Conservation (phyloP, 1,140 invertebrate genomes). For the Caenorhabditis remanei region DNA sequence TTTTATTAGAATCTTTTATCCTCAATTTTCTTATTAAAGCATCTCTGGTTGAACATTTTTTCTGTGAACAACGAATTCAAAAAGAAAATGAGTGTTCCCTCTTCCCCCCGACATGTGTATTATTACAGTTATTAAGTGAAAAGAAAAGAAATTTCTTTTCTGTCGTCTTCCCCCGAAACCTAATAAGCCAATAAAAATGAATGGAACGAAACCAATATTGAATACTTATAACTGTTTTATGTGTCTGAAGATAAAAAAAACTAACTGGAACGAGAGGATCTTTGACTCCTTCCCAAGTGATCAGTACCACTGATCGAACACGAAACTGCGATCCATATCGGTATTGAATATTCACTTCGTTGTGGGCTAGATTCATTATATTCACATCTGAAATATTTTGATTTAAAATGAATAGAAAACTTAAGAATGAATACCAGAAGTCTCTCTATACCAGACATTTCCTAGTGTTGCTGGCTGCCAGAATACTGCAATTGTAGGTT, state of each 20-base stretch:
- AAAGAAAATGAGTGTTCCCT: neutral
- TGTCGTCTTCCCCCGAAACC: conserved; percentile 2
- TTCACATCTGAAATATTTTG: conserved; percentile 60
- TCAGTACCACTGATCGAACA: conserved; percentile 58
- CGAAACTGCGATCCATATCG: conserved; percentile 63
- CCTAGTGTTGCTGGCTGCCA: conserved; percentile 57
- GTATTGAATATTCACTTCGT: conserved; percentile 68
- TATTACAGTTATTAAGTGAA: conserved; percentile 32
- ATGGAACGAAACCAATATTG: neutral
- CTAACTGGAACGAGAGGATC: neutral
- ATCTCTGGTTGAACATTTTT: too few species aligned
- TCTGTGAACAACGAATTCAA: too few species aligned
- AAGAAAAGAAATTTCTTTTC: conserved; percentile 44
- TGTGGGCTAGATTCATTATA: conserved; percentile 66
- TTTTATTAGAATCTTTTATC: too few species aligned
- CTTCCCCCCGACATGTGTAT: neutral
- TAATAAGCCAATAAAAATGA: conserved; percentile 18
- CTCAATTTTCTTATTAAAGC: too few species aligned
- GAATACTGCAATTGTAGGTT: conserved; percentile 63
- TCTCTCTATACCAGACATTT: conserved; percentile 63
- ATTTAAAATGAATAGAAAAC: neutral
- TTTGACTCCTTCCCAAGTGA: conserved; percentile 63
- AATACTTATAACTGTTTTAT: neutral
- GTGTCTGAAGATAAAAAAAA: neutral
- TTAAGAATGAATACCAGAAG: conserved; percentile 37